These are phyloP conservation scores for Vespertilio murinus DNA, from an alignment of 2,797 vertebrate species.

Conservation along the genomic window DNA sequence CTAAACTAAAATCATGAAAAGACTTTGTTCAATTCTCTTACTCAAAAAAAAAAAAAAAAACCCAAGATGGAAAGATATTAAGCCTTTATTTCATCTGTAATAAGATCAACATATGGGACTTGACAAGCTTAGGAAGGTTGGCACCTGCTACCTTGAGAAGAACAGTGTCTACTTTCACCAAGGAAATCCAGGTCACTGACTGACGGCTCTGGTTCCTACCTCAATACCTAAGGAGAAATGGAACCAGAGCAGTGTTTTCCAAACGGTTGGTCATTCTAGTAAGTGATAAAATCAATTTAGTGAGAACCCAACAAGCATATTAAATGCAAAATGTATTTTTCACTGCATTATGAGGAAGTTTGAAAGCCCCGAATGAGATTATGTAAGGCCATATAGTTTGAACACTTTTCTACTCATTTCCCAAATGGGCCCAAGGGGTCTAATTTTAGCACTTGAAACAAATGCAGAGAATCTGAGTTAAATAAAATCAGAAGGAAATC, in stretches of 20 bases:
- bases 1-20: conserved; percentile 8
- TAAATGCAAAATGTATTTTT: conserved; percentile 27
- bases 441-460: conserved; percentile 29
- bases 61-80: neutral
- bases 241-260: neutral
- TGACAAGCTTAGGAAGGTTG: neutral
- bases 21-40: neutral
- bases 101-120: neutral
- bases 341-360: neutral
- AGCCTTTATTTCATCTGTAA: neutral
- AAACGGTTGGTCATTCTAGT: neutral
- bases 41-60: neutral
- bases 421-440: neutral
- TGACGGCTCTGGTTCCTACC: neutral
- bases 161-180: neutral
- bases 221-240: neutral
- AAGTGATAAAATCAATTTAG: neutral
- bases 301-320: neutral
- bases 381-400: neutral
- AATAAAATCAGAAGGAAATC: conserved; percentile 14
- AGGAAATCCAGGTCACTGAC: neutral
- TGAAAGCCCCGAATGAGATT: neutral
- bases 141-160: neutral
- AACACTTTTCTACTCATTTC: conserved; percentile 26
- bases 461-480: conserved; percentile 20